Percentiles rank a stretch among this genome's conserved stretches.
Conservation (phyloP, 2,797 vertebrate species). For the Danionella dracula region DNA sequence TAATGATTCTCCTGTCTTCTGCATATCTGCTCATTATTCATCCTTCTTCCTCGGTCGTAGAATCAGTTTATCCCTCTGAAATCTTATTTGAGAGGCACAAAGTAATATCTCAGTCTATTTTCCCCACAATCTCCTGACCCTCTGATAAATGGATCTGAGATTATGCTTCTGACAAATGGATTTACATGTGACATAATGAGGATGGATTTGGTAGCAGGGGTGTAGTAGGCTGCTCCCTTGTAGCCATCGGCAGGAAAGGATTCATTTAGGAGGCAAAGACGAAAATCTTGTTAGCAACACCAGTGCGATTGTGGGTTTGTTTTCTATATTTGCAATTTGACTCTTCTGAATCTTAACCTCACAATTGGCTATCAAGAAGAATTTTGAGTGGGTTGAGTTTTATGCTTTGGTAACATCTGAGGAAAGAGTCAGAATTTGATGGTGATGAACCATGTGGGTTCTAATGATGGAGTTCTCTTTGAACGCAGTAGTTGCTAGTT, state of each 20-base stretch:
- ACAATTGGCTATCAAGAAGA: not conserved
- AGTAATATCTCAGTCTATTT: constrained; percentile 33
- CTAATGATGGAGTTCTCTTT: no score
- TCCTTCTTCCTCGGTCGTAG: not conserved
- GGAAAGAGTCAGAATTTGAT: no score
- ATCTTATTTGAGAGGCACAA: constrained; percentile 41
- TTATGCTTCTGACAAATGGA: constrained; percentile 44
- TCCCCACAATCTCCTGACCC: constrained; percentile 23
- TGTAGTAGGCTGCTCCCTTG: constrained; percentile 1
- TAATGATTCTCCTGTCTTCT: constrained; percentile 16
- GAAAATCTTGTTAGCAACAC: constrained; percentile 40
- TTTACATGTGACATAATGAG: constrained; percentile 43
- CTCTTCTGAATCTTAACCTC: not conserved
- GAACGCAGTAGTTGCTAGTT: no score
- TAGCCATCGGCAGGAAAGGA: constrained; percentile 23
- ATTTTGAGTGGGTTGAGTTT: not conserved
- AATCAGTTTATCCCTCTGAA: constrained; percentile 32
- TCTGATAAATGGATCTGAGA: constrained; percentile 38
- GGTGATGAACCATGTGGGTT: no score
- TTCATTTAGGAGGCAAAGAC: constrained; percentile 37
- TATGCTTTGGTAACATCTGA: not conserved
- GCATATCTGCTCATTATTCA: constrained; percentile 21
- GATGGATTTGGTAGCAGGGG: constrained; percentile 40
- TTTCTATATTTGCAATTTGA: not conserved
- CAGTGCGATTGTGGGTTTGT: not conserved